These are phyloP conservation scores for Rhinolophus sinicus DNA, from an alignment of 2,113 vertebrate species.

Conservation along the genomic window DNA sequence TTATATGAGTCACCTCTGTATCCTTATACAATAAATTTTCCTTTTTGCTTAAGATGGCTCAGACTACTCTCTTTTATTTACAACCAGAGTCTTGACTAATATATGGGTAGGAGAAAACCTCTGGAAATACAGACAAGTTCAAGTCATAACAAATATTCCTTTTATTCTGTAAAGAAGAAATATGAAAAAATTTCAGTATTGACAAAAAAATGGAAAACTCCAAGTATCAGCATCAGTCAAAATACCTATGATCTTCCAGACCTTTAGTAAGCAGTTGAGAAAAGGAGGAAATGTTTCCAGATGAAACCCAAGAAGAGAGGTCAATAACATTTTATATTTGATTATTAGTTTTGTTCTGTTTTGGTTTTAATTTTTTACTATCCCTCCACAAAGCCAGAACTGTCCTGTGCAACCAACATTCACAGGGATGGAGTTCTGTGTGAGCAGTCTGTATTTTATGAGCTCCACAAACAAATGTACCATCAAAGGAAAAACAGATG, in stretches of 20 bases:
- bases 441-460: not conserved
- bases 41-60: not conserved
- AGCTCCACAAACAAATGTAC: slow-evolving; percentile 6
- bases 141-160: slow-evolving; percentile 22
- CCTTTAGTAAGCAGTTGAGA: not conserved
- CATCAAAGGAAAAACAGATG: not conserved
- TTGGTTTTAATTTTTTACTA: not conserved
- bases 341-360: slow-evolving; percentile 16
- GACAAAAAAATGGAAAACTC: slow-evolving; percentile 19
- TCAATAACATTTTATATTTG: not conserved
- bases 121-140: slow-evolving; percentile 19
- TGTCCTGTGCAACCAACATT: not conserved
- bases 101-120: not conserved
- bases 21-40: slow-evolving; percentile 14
- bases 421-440: not conserved
- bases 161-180: slow-evolving; percentile 34
- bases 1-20: not conserved
- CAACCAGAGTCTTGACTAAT: not conserved
- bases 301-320: not conserved
- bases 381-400: not conserved
- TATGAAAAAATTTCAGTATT: not conserved
- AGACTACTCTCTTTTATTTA: slow-evolving; percentile 13
- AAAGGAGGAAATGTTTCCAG: not conserved
- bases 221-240: not conserved
- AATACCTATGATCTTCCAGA: not conserved